Evolutionary conservation across 2,113 vertebrate species (phyloP), one percentile per base, ranked within the genome.

Genomic region (Catagonus wagneri): DNA sequence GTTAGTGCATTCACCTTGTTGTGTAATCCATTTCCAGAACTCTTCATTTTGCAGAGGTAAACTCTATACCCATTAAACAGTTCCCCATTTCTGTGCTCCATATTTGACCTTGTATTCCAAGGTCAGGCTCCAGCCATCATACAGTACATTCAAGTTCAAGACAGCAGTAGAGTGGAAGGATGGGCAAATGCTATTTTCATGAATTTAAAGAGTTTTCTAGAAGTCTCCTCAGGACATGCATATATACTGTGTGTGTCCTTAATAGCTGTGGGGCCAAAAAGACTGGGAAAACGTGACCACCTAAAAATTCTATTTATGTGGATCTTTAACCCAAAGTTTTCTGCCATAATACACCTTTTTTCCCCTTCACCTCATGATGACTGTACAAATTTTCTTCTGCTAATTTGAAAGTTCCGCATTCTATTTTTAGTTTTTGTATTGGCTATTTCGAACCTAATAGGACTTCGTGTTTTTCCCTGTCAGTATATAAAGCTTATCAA

Each of bases 261-360:
- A 83, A n/a, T 63, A 86, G 56, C 27, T 71, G 27, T 83, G 25
- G 8, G 2, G 4, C n/a, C 36, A 23, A 58, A 61, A 68, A 32
- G 2, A 4, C 44, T 27, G 14, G 76, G 60, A 36, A 88, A 68
- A 44, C 90, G 32, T 90, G 60, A 90, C 69, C 71, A 68, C 16
- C 52, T 84, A 84, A 94, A 76, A 75, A 58, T 92, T 74, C 29
- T 65, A n/a, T 86, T 71, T 44, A 50, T 60, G n/a, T n/a, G 19
- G 32, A 66, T n/a, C n/a, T n/a, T n/a, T n/a, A n/a, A n/a, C n/a
- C n/a, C 25, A 52, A 88, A 20, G 52, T 72, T 61, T 89, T 95
- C 44, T 60, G 8, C 52, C 10, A 32, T 81, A 71, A 78, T 61
- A 36, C 7, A 60, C 27, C 91, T 78, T 54, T 1, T 78, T 52